Conservation (phyloP, 2,113 vertebrate genomes). For the Oncorhynchus gorbuscha region DNA sequence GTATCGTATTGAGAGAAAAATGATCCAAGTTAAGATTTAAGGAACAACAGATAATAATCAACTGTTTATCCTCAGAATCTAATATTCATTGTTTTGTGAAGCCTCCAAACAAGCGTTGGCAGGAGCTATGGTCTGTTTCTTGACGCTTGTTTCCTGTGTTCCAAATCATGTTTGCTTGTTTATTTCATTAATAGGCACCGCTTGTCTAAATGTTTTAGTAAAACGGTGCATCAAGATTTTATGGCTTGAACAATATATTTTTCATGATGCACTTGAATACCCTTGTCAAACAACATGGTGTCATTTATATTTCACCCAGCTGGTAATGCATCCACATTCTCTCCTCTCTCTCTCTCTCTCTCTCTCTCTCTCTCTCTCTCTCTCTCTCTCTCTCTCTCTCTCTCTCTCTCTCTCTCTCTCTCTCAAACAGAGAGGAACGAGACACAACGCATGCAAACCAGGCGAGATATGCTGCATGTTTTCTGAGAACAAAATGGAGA, state of each 20-base stretch:
- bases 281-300: conserved; percentile 73
- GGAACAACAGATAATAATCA: conserved; percentile 66
- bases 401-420: background rate
- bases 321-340: conserved; percentile 65
- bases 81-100: conserved; percentile 71
- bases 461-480: conserved; percentile 37
- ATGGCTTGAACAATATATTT: conserved; percentile 76
- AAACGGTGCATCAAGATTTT: conserved; percentile 77
- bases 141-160: conserved; percentile 60
- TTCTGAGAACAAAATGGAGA: conserved; percentile 55
- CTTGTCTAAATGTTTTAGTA: conserved; percentile 76
- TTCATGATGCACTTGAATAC: conserved; percentile 78
- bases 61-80: conserved; percentile 74
- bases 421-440: conserved; percentile 51
- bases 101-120: conserved; percentile 70
- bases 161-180: conserved; percentile 70
- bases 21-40: conserved; percentile 63
- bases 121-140: conserved; percentile 58
- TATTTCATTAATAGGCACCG: conserved; percentile 77
- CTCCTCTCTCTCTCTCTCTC: too few relatives aligned
- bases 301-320: conserved; percentile 77
- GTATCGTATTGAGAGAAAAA: conserved; percentile 56
- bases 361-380: too few relatives aligned
- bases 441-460: conserved; percentile 25
- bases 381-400: too few relatives aligned